Evolutionary conservation across 2,113 vertebrate species (phyloP), one percentile per base, ranked within the genome.

Genomic region (Trogon melanurus): DNA sequence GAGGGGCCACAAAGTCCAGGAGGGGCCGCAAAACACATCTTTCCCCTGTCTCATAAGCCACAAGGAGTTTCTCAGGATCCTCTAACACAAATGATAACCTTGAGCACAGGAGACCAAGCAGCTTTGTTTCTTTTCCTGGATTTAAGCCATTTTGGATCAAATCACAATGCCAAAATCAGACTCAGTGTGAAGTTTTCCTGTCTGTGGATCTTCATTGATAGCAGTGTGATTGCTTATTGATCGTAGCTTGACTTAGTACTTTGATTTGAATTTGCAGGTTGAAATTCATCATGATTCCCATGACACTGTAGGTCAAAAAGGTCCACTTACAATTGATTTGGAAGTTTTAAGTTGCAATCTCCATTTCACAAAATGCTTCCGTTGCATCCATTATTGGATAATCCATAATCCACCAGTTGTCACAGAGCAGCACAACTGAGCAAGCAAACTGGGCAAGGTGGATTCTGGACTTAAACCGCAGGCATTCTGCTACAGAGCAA

Each of bases 281-380:
- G 75, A 88, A 92, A 71, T 84, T 93, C 83, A 92, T 91, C 73
- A 41, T 19, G 76, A 75, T 27, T 87, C 91, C 65, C 88, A 27
- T 60, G 85, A 88, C 34, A 66, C 36, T 64, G 38, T 60, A 47
- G 85, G 90, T 92, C 94, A 93, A n/a, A 91, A 94, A 96, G 76
- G 82, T 88, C 79, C 72, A 71, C 61, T 90, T 71, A 38, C 4
- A 11, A 93, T 85, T 80, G 79, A 91, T 88, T 71, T 67, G 64
- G 61, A 80, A 78, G 56, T 93, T 91, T 94, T 17, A 78, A 79
- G 8, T 27, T 74, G 79, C 45, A 84, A 84, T 83, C 72, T 83
- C 72, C 25, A 15, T 94, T 94, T 94, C 85, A 83, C 60, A 93
- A 91, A 94, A 73, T 67, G 71, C 17, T 56, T 75, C 71, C 38